Evolutionary conservation across 1,140 invertebrate genomes (phyloP).

Genomic region (Antheraea mylitta): DNA sequence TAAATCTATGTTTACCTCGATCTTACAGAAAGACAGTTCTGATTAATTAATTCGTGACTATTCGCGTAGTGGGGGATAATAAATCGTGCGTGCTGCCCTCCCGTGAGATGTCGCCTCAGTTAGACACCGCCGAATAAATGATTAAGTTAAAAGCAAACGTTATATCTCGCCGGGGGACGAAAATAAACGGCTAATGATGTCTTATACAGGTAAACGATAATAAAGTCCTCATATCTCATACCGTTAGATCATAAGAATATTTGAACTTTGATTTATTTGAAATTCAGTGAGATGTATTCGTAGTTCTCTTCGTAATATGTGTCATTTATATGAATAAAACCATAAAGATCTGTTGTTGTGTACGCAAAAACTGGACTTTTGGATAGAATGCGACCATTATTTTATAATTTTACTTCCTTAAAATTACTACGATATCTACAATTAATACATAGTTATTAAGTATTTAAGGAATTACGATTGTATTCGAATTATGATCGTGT

Average conservation of each 20-base stretch:
- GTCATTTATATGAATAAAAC: too few relatives aligned
- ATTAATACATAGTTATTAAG: too few relatives aligned
- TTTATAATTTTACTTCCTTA: too few relatives aligned
- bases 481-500: too few relatives aligned
- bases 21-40: conserved; percentile 66
- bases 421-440: too few relatives aligned
- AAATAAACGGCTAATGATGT: conserved; percentile 72
- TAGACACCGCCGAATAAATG: conserved; percentile 66
- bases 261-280: conserved; percentile 43
- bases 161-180: conserved; percentile 58
- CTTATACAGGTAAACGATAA: conserved; percentile 71
- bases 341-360: too few relatives aligned
- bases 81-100: conserved; percentile 71
- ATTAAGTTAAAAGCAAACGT: conserved; percentile 64
- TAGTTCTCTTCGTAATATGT: not conserved
- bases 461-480: too few relatives aligned
- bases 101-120: conserved; percentile 70
- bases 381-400: too few relatives aligned
- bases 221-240: conserved; percentile 60
- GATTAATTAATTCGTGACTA: conserved; percentile 73
- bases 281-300: not conserved
- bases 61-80: conserved; percentile 62
- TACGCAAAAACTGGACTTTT: too few relatives aligned
- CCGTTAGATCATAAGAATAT: conserved; percentile 57
- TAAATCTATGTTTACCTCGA: conserved; percentile 58